These are phyloP conservation scores for Brachyptera putata DNA, from an alignment of 2,888 invertebrate genomes.

Conservation along the genomic window DNA sequence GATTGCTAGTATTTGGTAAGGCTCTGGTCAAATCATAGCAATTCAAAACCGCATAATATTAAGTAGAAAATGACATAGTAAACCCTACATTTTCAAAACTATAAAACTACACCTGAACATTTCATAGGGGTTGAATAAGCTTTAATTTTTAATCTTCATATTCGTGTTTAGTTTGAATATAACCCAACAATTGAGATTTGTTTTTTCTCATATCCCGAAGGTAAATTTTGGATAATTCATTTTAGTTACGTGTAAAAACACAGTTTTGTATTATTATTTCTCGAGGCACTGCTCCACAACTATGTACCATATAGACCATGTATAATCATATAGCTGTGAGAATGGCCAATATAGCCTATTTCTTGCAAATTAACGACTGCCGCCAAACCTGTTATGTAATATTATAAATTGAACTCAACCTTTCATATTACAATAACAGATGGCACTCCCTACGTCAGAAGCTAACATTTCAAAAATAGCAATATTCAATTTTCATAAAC, in stretches of 20 bases:
- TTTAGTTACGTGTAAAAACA: no score
- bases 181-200: constrained; percentile 14
- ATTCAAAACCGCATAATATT: constrained; percentile 18
- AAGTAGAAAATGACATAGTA: constrained; percentile 15
- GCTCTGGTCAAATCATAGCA: constrained; percentile 16
- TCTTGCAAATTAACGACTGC: constrained; percentile 1
- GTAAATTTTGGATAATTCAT: not conserved
- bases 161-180: constrained; percentile 1
- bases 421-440: constrained; percentile 2
- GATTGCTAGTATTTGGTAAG: constrained; percentile 15
- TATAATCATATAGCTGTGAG: constrained; percentile 18
- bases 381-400: not conserved
- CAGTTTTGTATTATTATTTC: no score
- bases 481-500: constrained; percentile 19
- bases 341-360: not conserved
- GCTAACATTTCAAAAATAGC: constrained; percentile 12
- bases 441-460: not conserved
- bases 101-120: not conserved
- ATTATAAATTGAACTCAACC: not conserved
- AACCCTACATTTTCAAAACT: not conserved
- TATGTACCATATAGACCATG: not conserved
- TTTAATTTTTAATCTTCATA: not conserved
- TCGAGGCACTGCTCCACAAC: not conserved
- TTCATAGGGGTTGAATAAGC: not conserved
- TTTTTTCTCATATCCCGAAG: not conserved